Base-by-base conservation (phyloP, 2,888 invertebrate species). In the Drosophila algonquin region DNA sequence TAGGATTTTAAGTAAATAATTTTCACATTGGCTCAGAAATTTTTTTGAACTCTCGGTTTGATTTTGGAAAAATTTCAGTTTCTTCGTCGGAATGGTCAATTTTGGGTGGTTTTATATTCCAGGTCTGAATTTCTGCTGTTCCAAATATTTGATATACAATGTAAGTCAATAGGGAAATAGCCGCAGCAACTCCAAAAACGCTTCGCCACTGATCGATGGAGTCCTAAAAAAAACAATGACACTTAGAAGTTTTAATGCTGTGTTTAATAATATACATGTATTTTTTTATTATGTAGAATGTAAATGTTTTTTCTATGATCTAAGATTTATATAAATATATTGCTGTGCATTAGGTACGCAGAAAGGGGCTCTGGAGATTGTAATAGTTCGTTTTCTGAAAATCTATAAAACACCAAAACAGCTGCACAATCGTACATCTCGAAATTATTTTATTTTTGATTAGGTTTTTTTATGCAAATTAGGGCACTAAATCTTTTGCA, bases 131-230 rank as follows among this genome's bases (percentile, higher is more conserved):
- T 51, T 95, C 94, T 27, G 94, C 94, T 1, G 95, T 95, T 5
- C 95, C 95, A 90, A 94, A 95, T 51, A 95, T 92, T 91, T 95
- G 95, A 85, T 94, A 95, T 53, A 94, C 92, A 1, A 94, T 77
- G 85, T 95, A 95, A 0, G 95, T 95, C 14, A 92, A 91, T 58
- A 94, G 93, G 0, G 94, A 93, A 9, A 95, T 93, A 51, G 93
- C 92, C 4, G 94, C 93, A n/a, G 95, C 93, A 40, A 95, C 92
- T 57, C 93, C 93, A 83, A 95, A 95, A n/a, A 95, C 94, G 59
- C 92, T 93, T 61, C 94, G 93, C 95, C 95, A 95, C 53, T 95
- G 94, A 5, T 93, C 68, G 46, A 81, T 81, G 3, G 76, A 79
- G n/a, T 68, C 69, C 80, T 80, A 51, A 16, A 63, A 62, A 50